Base-by-base conservation (phyloP, 2,113 vertebrate genomes). In the Pogonocichla stellata region DNA sequence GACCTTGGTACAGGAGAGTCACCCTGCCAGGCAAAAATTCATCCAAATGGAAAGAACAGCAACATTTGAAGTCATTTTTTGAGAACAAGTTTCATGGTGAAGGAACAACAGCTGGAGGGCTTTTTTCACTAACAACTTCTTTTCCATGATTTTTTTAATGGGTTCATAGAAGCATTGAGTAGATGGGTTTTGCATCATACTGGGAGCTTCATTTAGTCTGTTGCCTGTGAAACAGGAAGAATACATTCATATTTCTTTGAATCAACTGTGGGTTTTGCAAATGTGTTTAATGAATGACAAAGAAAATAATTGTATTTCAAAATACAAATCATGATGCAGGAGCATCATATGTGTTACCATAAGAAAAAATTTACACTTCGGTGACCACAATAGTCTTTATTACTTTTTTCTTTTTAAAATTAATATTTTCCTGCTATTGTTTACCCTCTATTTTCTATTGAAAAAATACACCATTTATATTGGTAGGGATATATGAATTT, bases 1-100 rank as follows among this genome's bases (percentile, higher is more conserved):
- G 17, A 74, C 28, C 15, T 7, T 48, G 31, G 26, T 4, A 29
- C 12, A 40, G 19, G 18, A 60, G 10, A 23, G 14, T 5, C 0
- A 0, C 6, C 19, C 7, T 45, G 19, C 8, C 23, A 50, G 54
- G 20, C 0, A 1, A 42, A 42, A 78, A 34, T 64, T 65, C 34
- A 6, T 15, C 16, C 33, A 67, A 84, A 65, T 15, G 12, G 74
- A 81, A 84, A 45, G 19, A 81, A 51, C 2, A 36, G 47, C 12
- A 85, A 25, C 17, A 20, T 17, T 56, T 60, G 18, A 64, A 45
- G 14, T 22, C 12, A 33, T 64, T 82, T 60, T 67, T 56, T 69
- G 5, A 79, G 31, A 84, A 33, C 15, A 56, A 81, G 19, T 72
- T 86, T 87, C 54, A 40, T 14, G 2, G 19, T 61, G 45, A 64